Evolutionary conservation across 2,113 vertebrate genomes (phyloP).

Genomic region (Opisthocomus hoazin): DNA sequence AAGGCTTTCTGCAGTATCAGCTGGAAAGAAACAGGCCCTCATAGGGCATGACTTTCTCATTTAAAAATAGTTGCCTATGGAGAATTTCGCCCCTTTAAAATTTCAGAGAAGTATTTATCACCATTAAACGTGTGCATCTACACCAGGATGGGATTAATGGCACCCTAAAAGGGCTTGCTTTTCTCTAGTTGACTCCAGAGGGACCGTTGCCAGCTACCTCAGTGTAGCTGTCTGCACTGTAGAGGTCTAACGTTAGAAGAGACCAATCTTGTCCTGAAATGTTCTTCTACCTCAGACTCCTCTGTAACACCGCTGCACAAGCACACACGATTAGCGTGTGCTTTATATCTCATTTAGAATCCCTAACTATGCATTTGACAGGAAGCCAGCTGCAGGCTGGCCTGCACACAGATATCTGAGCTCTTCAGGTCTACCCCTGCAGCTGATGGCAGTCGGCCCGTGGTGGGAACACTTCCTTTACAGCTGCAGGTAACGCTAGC

Average conservation of each 20-base stretch:
- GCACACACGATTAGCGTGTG: neutral
- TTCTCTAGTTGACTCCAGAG: neutral
- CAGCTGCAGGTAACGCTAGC: neutral
- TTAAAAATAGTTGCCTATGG: neutral
- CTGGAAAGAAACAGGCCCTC: neutral
- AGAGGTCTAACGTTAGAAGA: neutral
- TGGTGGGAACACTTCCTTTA: neutral
- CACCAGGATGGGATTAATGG: neutral
- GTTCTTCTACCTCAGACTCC: neutral
- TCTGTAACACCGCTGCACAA: neutral
- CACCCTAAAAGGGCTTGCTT: neutral
- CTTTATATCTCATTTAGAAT: neutral
- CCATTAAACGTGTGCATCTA: neutral
- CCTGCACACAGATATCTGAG: neutral
- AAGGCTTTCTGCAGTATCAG: neutral
- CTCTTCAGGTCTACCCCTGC: neutral
- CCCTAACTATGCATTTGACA: neutral
- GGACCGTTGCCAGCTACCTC: neutral
- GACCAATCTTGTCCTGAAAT: neutral
- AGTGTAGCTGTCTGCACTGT: neutral
- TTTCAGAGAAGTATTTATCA: neutral
- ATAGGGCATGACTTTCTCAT: fast-evolving
- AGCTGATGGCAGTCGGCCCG: neutral
- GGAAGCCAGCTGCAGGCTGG: neutral
- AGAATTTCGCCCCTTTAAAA: neutral